These are phyloP conservation scores for Heliornis fulica DNA, from an alignment of 2,113 vertebrate genomes.

Conservation along the genomic window DNA sequence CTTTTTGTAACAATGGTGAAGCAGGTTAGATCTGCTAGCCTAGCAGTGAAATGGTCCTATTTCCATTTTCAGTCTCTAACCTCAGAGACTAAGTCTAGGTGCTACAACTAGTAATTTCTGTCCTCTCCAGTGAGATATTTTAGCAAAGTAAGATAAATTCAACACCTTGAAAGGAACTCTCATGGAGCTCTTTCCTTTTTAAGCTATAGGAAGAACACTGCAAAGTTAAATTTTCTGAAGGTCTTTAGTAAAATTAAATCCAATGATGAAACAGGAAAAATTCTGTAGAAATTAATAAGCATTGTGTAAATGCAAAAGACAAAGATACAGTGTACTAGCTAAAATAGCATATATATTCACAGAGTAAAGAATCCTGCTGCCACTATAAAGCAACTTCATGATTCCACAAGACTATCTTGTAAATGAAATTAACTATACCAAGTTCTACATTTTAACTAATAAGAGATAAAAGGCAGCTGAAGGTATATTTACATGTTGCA, in stretches of 20 bases:
- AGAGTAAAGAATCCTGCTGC: background rate
- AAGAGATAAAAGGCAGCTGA: background rate
- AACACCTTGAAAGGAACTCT: background rate
- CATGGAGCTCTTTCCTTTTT: background rate
- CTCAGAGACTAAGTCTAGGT: background rate
- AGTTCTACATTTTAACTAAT: background rate
- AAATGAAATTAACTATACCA: background rate
- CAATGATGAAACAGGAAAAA: background rate
- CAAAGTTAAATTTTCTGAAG: background rate
- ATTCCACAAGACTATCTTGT: background rate
- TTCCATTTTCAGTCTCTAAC: background rate
- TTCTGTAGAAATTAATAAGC: background rate
- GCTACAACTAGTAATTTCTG: background rate
- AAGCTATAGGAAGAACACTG: background rate
- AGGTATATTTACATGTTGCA: background rate
- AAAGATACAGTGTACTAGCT: background rate
- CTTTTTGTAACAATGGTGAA: background rate
- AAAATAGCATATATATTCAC: background rate
- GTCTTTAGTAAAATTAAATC: background rate
- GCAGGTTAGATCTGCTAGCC: background rate
- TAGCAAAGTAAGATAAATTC: background rate
- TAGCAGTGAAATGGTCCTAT: background rate
- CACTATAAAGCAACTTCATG: background rate
- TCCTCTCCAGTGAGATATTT: background rate
- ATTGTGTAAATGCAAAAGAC: background rate